Evolutionary conservation across 1,140 invertebrate species (phyloP), one percentile per base, ranked within the genome.

Genomic region (Polyergus mexicanus): DNA sequence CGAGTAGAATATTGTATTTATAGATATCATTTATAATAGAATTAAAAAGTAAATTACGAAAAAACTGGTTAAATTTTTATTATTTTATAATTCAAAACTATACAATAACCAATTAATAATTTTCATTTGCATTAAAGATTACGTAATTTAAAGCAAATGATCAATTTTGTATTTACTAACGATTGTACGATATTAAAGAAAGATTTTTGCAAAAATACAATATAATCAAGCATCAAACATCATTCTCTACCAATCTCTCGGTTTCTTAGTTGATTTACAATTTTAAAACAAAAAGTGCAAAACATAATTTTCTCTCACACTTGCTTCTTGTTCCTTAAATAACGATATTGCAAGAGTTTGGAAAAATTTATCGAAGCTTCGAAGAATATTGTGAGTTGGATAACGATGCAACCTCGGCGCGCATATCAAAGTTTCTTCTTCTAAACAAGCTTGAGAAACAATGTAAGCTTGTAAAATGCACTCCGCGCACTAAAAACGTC

Each of bases 391-490:
- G 28, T 25, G 13, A 56, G 76, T 54, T 56, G n/a, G 32, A 25
- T 68, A 80, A 80, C 63, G 47, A 54, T n/a, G 44, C 63, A 56
- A 80, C 16, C 76, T 86, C 16, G n/a, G 68, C 58, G 28, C 22
- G 25, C 47, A 69, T 78, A 78, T 87, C 74, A 69, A 81, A 84
- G 44, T 80, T 89, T 22, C 11, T 22, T 28, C n/a, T 81, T 54
- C 25, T 84, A 44, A 83, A 86, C 38, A 65, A 88, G 51, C 25
- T 75, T 19, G 47, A 77, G 47, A 44, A 19, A 51, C 44, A 51
- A 16, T 58, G 13, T 28, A 81, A 78, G 62, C 72, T 88, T 78
- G 60, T 75, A 87, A 90, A 89, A 89, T 81, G 41, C 54, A 28
- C 58, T 16, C 56, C 77, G 16, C 47, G 28, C 68, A 47, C 19